Evolutionary conservation across 2,797 vertebrate genomes (phyloP).

Genomic region (Rhabdomys pumilio): DNA sequence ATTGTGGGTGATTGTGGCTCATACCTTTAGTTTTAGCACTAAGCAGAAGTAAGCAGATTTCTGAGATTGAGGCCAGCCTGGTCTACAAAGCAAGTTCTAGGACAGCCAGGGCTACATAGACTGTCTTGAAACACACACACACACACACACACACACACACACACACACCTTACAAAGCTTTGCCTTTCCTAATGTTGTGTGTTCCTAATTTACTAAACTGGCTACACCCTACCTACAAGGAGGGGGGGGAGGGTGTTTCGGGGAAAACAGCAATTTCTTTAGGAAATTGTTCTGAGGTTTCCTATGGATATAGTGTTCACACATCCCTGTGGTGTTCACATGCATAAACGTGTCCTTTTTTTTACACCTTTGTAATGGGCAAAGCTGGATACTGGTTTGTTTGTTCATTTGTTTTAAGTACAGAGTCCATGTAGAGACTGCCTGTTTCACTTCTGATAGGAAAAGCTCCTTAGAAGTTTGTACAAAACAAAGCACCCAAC

Average conservation of each 20-base stretch:
- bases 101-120: neutral
- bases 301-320: neutral
- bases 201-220: conserved; percentile 58
- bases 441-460: conserved; percentile 66
- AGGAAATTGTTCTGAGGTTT: neutral
- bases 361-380: neutral
- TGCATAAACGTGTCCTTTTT: neutral
- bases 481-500: conserved; percentile 44
- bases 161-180: neutral
- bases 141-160: neutral
- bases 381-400: neutral
- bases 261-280: neutral
- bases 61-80: neutral
- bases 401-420: neutral
- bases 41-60: neutral
- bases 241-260: neutral
- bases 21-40: neutral
- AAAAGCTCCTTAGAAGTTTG: conserved; percentile 59
- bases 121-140: neutral
- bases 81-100: neutral
- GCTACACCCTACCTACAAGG: neutral
- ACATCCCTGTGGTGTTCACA: neutral
- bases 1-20: neutral
- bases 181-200: conserved; percentile 22
- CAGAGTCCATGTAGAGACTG: neutral